Evolutionary conservation across 35 echinoderm and acorn worm species (phyloP).

Genomic region (Holothuria glaberrima): DNA sequence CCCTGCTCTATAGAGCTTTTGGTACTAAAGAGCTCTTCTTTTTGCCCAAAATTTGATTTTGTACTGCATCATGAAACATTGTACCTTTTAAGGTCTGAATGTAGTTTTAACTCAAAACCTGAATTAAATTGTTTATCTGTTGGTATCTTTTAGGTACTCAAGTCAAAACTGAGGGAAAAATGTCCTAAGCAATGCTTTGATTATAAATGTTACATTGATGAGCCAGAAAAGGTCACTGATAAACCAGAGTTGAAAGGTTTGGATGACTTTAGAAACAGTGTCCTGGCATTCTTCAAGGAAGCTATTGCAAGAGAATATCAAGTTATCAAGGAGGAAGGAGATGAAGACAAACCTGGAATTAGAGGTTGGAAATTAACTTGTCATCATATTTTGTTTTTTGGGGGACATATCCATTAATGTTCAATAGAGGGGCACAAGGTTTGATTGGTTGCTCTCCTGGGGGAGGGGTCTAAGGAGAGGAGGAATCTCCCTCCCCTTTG

Average conservation of each 20-base stretch:
- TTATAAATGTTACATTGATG: constrained; percentile 71
- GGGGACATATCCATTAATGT: too few species aligned
- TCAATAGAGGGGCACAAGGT: too few species aligned
- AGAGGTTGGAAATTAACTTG: neutral
- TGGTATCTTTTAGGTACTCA: constrained; percentile 55
- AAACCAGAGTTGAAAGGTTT: constrained; percentile 76
- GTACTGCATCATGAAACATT: too few species aligned
- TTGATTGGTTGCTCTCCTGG: too few species aligned
- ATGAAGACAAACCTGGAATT: neutral
- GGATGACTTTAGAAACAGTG: constrained; percentile 75
- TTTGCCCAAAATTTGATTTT: too few species aligned
- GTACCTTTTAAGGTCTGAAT: neutral
- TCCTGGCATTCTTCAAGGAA: constrained; percentile 83
- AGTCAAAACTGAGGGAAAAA: constrained; percentile 56
- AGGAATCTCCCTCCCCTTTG: too few species aligned
- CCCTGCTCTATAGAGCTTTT: too few species aligned
- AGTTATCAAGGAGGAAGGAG: neutral
- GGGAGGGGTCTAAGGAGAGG: too few species aligned
- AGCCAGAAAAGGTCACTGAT: constrained; percentile 39
- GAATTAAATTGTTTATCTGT: neutral
- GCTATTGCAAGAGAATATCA: constrained; percentile 84
- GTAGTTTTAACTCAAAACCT: neutral
- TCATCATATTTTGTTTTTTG: neutral
- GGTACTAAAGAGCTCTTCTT: too few species aligned
- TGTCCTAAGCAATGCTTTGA: constrained; percentile 63